Evolutionary conservation across 2,888 invertebrate species (phyloP).

Genomic region (Tenthredo mesomela): DNA sequence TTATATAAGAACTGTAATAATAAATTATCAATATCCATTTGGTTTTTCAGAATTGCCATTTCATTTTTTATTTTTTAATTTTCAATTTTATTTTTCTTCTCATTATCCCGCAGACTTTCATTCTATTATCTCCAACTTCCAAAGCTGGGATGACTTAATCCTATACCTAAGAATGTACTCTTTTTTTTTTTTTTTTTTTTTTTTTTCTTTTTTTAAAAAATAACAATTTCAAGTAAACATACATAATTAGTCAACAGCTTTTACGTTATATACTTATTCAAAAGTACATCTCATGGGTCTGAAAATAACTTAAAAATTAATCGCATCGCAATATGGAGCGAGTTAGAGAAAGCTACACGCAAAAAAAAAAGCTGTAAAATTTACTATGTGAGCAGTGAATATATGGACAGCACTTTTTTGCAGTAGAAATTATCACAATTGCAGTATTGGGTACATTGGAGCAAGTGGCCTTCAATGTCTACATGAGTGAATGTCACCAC

Average conservation of each 20-base stretch:
- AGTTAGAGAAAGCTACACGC: too few species aligned
- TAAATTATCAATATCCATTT: background rate
- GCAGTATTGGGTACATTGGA: too few species aligned
- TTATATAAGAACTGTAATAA: background rate
- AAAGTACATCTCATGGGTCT: background rate
- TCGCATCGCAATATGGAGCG: background rate
- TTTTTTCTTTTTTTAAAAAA: too few species aligned
- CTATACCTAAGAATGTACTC: background rate
- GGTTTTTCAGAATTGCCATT: background rate
- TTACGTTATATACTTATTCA: background rate
- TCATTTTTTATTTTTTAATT: too few species aligned
- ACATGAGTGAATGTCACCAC: too few species aligned
- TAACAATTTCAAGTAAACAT: background rate
- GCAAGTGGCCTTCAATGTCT: too few species aligned
- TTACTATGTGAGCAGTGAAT: too few species aligned
- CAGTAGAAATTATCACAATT: too few species aligned
- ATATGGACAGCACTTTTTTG: too few species aligned
- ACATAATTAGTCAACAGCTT: background rate
- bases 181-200: too few species aligned
- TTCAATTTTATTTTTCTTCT: conserved; percentile 10
- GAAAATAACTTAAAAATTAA: conserved; percentile 16
- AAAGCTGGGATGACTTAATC: background rate
- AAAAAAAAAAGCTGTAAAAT: too few species aligned
- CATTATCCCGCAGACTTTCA: background rate
- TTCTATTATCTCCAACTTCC: conserved; percentile 2